Conservation (phyloP, 2,797 vertebrate genomes). For the Brotula barbata region DNA sequence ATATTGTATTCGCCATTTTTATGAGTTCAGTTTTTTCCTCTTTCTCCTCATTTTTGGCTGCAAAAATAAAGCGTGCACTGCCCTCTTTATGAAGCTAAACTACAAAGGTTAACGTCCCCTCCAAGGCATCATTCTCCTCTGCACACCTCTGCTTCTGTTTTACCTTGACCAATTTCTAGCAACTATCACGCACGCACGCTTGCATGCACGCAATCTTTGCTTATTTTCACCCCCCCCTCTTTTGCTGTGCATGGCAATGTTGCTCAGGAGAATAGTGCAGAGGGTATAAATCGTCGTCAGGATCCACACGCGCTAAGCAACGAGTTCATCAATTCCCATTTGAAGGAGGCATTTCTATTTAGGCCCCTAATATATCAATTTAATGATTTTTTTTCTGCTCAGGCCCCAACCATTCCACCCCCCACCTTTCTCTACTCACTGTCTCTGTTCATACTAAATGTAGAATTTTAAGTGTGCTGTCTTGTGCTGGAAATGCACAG, state of each 20-base stretch:
- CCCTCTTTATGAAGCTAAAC: slow-evolving; percentile 56
- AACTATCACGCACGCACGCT: slow-evolving; percentile 49
- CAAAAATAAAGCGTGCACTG: slow-evolving; percentile 57
- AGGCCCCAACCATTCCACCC: slow-evolving; percentile 17
- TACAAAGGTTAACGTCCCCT: slow-evolving; percentile 75
- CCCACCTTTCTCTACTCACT: slow-evolving; percentile 17
- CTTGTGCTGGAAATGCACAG: slow-evolving; percentile 38
- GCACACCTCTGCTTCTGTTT: slow-evolving; percentile 29
- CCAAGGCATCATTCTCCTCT: slow-evolving; percentile 62
- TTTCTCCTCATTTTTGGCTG: slow-evolving; percentile 29
- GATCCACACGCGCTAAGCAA: slow-evolving; percentile 71
- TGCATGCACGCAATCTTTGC: slow-evolving; percentile 14
- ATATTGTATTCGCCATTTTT: neutral
- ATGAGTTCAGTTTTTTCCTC: slow-evolving; percentile 9
- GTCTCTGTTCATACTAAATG: slow-evolving; percentile 59
- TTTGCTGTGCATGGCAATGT: slow-evolving; percentile 55
- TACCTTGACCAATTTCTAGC: slow-evolving; percentile 31
- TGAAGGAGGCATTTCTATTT: slow-evolving; percentile 81
- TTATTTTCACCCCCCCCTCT: slow-evolving; percentile 20
- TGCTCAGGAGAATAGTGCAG: slow-evolving; percentile 66
- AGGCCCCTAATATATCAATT: slow-evolving; percentile 80
- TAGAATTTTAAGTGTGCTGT: slow-evolving; percentile 64
- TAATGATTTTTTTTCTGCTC: slow-evolving; percentile 72
- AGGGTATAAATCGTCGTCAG: slow-evolving; percentile 57
- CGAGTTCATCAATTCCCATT: slow-evolving; percentile 82